Conservation (phyloP, 2,888 invertebrate genomes). For the Hypercompe scribonia region DNA sequence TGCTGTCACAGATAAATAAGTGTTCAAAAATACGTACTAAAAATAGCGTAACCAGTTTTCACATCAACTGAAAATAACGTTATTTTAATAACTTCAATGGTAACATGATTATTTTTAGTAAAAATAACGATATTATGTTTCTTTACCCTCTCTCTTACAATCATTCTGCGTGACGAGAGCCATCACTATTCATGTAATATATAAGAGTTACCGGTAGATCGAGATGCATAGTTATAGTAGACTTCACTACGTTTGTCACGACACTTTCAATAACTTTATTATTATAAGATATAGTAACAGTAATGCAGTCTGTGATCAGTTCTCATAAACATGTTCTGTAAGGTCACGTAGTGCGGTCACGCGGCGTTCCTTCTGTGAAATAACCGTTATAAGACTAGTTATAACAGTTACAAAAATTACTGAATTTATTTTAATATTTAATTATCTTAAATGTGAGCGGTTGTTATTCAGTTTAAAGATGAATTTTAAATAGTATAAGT, state of each 20-base stretch:
- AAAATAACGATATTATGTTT: neutral
- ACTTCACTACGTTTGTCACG: slow-evolving; percentile 49
- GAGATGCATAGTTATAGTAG: slow-evolving; percentile 51
- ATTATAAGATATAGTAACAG: slow-evolving; percentile 39
- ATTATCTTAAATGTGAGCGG: neutral
- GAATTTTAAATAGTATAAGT: neutral
- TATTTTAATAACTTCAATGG: neutral
- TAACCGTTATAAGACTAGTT: slow-evolving; percentile 20
- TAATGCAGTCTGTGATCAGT: slow-evolving; percentile 58
- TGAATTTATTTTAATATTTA: neutral
- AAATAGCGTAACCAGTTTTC: neutral
- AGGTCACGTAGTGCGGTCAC: slow-evolving; percentile 42
- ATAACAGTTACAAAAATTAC: neutral
- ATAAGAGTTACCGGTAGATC: slow-evolving; percentile 64
- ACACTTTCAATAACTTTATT: slow-evolving; percentile 33
- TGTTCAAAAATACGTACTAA: neutral
- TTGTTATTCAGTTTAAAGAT: neutral
- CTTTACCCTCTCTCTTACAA: neutral
- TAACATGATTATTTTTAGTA: neutral
- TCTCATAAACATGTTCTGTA: slow-evolving; percentile 44
- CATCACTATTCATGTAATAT: slow-evolving; percentile 35
- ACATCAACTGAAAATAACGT: slow-evolving; percentile 2
- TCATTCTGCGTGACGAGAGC: slow-evolving; percentile 31
- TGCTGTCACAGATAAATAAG: slow-evolving; percentile 36
- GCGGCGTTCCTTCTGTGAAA: slow-evolving; percentile 34